phyloP scores from a whole-genome alignment of 2,113 vertebrate species.

The Sorex fumeus region DNA sequence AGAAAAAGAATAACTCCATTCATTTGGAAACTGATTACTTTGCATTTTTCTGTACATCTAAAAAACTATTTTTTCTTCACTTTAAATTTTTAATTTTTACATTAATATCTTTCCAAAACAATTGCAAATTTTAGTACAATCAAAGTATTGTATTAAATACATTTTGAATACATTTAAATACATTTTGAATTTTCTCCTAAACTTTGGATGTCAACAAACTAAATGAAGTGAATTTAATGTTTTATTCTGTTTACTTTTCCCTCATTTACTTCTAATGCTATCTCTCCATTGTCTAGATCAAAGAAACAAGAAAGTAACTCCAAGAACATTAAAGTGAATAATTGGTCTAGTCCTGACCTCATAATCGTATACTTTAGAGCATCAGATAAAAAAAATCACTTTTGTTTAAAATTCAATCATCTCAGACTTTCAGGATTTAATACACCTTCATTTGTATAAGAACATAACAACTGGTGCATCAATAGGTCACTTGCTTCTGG shows the following conservation, averaged over 20 bases:
- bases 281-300: conserved; percentile 35
- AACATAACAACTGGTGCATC: background rate
- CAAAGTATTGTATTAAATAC: background rate
- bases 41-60: background rate
- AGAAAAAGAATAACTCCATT: background rate
- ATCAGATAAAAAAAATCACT: conserved; percentile 17
- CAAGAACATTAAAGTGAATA: conserved; percentile 11
- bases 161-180: background rate
- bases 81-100: conserved; percentile 6
- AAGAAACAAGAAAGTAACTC: conserved; percentile 36
- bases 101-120: background rate
- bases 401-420: conserved; percentile 10
- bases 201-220: conserved; percentile 1
- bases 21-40: conserved; percentile 16
- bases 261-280: background rate
- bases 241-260: background rate
- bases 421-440: conserved; percentile 30
- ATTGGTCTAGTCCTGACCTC: background rate
- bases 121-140: background rate
- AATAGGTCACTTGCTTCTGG: background rate
- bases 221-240: background rate
- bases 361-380: background rate
- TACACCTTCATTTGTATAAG: conserved; percentile 11
- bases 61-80: conserved; percentile 26
- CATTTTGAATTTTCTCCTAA: background rate